Percentiles rank a stretch among this genome's conserved stretches.
These are phyloP conservation scores for Pygoscelis antarcticus DNA, from an alignment of 2,113 vertebrate genomes.

Conservation along the genomic window DNA sequence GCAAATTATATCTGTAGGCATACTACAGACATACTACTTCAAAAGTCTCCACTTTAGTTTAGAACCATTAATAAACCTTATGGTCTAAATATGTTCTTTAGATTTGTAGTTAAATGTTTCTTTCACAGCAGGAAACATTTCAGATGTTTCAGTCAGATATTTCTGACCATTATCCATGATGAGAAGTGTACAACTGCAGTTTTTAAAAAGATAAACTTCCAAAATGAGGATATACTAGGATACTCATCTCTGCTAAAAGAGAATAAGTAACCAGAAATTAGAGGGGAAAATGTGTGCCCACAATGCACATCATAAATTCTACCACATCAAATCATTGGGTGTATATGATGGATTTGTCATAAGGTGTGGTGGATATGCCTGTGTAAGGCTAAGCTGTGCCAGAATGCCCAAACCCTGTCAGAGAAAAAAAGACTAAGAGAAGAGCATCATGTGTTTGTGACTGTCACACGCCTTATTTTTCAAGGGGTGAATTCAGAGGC, in stretches of 20 bases:
- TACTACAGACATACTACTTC: not conserved
- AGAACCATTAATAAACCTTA: not conserved
- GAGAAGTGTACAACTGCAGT: not conserved
- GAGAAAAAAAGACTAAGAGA: not conserved
- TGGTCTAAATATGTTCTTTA: not conserved
- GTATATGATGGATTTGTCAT: not conserved
- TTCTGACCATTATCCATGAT: not conserved
- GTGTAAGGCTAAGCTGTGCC: not conserved
- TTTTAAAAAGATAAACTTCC: not conserved
- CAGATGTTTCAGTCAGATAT: not conserved
- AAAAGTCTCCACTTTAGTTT: not conserved
- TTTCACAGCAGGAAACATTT: not conserved
- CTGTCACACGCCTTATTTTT: not conserved
- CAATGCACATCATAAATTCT: not conserved
- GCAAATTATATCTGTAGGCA: not conserved
- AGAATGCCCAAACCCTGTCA: not conserved
- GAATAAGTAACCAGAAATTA: not conserved
- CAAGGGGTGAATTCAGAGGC: not conserved
- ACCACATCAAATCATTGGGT: not conserved
- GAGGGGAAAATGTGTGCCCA: not conserved
- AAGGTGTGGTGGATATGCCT: not conserved
- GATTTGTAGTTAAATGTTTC: not conserved
- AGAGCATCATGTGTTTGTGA: not conserved
- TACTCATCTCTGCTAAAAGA: not conserved
- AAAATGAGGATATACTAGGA: not conserved